Percentiles rank a stretch among this genome's conserved stretches.
phyloP scores from a whole-genome alignment of 53 echinoderm and acorn worm species.

The Zoroaster sp. region DNA sequence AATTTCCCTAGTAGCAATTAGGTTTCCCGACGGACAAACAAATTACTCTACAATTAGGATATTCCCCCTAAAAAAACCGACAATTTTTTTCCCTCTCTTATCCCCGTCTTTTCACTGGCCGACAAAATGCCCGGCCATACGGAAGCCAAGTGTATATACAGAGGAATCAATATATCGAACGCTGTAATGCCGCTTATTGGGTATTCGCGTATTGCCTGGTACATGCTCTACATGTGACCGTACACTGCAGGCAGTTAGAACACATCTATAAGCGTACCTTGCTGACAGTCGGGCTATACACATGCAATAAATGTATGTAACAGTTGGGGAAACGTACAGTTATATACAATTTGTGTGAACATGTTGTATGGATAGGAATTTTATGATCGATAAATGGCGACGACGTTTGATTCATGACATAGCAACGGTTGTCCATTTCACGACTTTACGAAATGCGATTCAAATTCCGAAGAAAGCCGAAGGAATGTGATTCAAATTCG shows the following conservation, averaged over 20 bases:
- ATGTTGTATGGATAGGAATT: too few species aligned
- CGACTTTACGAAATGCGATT: too few species aligned
- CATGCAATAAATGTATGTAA: too few species aligned
- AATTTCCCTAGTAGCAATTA: not conserved
- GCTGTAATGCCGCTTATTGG: constrained; percentile 31
- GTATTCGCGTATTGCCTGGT: constrained; percentile 22
- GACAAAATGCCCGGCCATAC: constrained; percentile 44
- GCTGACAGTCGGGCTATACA: too few species aligned
- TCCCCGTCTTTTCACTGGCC: not conserved
- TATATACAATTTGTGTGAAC: too few species aligned
- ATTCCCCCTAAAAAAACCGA: not conserved
- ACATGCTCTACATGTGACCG: not conserved
- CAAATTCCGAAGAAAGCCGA: too few species aligned
- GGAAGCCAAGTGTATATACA: constrained; percentile 45
- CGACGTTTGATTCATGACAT: too few species aligned
- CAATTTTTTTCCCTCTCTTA: not conserved
- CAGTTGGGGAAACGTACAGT: too few species aligned
- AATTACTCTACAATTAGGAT: constrained; percentile 25
- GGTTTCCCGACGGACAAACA: constrained; percentile 17
- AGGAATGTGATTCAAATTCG: too few species aligned
- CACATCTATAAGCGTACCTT: not conserved
- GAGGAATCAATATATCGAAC: constrained; percentile 26
- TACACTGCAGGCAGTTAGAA: not conserved
- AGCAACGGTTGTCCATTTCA: too few species aligned
- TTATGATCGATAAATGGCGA: too few species aligned